Evolutionary conservation across 2,888 invertebrate species (phyloP), one percentile per base, ranked within the genome.

Genomic region (Drosophila mimica): DNA sequence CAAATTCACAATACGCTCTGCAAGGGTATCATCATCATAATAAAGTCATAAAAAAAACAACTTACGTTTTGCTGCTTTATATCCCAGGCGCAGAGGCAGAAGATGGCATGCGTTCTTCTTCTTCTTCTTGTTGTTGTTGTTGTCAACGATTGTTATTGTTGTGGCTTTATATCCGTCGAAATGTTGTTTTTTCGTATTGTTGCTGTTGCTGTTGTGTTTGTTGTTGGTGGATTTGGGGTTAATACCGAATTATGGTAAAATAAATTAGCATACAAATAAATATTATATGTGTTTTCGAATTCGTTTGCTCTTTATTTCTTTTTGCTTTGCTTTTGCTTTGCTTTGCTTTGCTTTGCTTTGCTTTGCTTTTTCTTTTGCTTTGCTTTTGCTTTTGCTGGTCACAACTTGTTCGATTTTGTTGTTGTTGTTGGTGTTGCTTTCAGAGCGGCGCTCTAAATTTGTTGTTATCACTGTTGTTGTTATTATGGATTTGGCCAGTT

Each of bases 241-340:
- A 88, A 82, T 82, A 73, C 82, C 85, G 88, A 83, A 70, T 89
- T 78, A 88, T 89, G 87, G 88, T 89, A 81, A 83, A 81, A 89
- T 73, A 79, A 88, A 83, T 89, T 89, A 82, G 85, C 88, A 89
- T 89, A 79, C 65, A 72, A 79, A 89, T 84, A 85, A 88, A 88
- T 89, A 88, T 71, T 85, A 68, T 79, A 66, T 67, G 36, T 54
- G 34, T 52, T 68, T 66, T 64, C 59, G 68, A 74, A 78, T 64
- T 71, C 61, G 57, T 59, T 71, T 58, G 64, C 51, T 80, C 54
- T 71, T 49, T 58, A 20, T 67, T 60, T 67, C 7, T 51, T 65
- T 40, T 58, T 53, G 30, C 25, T 74, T 13, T 53, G 49, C 34
- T 49, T n/a, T 67, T 62, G 52, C 25, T 61, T 38, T 34, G 34